Conservation (phyloP, 2,113 vertebrate species). For the Thunnus thynnus region DNA sequence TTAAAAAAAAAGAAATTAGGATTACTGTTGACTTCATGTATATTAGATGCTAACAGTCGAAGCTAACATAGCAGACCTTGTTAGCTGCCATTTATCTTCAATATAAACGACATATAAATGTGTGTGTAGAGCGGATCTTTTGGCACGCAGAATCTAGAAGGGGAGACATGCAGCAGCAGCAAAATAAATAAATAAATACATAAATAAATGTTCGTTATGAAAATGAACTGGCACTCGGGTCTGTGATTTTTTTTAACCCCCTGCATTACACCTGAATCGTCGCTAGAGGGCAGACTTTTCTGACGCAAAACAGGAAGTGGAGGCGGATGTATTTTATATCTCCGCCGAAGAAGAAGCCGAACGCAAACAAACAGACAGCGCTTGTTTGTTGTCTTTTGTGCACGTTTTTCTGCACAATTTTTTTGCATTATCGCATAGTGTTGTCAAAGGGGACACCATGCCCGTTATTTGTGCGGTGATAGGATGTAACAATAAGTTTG, state of each 20-base stretch:
- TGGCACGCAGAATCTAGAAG: no score
- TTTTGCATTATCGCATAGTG: not conserved
- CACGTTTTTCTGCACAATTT: not conserved
- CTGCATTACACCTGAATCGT: not conserved
- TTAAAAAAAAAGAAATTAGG: no score
- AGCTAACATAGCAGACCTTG: no score
- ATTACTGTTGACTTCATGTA: no score
- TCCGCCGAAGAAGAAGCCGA: conserved; percentile 9
- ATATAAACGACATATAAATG: no score
- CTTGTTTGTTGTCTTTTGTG: fast-evolving
- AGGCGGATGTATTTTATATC: not conserved
- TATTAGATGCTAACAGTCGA: no score
- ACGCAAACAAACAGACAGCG: not conserved
- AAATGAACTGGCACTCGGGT: no score
- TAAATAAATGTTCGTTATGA: no score
- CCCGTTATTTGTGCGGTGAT: conserved; percentile 84
- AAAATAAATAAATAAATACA: not conserved
- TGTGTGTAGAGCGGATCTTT: no score
- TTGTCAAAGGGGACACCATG: conserved; percentile 57
- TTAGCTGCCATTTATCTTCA: no score
- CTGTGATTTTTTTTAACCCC: no score
- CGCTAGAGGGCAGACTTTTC: conserved; percentile 33
- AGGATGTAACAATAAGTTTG: conserved; percentile 85
- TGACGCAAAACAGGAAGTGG: conserved; percentile 10
- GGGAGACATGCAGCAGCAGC: not conserved